Evolutionary conservation across 2,888 invertebrate species (phyloP), one percentile per base, ranked within the genome.

Genomic region (Agrotis clavis): DNA sequence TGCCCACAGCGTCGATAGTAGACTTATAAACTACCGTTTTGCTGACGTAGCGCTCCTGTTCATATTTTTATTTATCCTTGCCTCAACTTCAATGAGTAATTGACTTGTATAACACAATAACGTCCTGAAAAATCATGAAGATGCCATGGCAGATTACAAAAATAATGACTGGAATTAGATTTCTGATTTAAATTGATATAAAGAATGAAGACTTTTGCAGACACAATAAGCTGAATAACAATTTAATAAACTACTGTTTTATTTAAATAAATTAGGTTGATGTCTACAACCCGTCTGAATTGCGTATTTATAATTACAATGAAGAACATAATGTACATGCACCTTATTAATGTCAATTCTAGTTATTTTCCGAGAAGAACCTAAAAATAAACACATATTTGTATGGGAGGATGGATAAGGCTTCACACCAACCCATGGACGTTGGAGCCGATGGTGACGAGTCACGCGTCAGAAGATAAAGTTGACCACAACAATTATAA

Each of bases 401-500:
- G n/a, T 48, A 14, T 18, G 18, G 30, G n/a, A 47, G 35, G 47
- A 30, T 6, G 57, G 48, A 72, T 41, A 59, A 18, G 1, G 4
- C 4, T n/a, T 61, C 4, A 16, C 19, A 7, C 21, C 30, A n/a
- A 21, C 16, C 11, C 4, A 30, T 45, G 47, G 51, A 59, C 47
- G 18, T 53, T 73, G 35, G 19, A 73, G 35, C 14, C 35, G 13
- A 57, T 30, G 35, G 71, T 74, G 71, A 57, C 60, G 16, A 47
- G 18, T 57, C 47, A 47, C 30, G 18, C 25, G n/a, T 45, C 25
- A 54, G 25, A 3, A 1, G 56, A 62, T 78, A 57, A 53, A 0
- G 2, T 14, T 47, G 30, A 62, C 74, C 79, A 41, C 74, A 74
- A 48, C 47, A 21, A 63, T 79, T 48, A 71, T 51, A 19, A 56